Evolutionary conservation across 2,888 invertebrate genomes (phyloP).

Genomic region (Calameuta filiformis): DNA sequence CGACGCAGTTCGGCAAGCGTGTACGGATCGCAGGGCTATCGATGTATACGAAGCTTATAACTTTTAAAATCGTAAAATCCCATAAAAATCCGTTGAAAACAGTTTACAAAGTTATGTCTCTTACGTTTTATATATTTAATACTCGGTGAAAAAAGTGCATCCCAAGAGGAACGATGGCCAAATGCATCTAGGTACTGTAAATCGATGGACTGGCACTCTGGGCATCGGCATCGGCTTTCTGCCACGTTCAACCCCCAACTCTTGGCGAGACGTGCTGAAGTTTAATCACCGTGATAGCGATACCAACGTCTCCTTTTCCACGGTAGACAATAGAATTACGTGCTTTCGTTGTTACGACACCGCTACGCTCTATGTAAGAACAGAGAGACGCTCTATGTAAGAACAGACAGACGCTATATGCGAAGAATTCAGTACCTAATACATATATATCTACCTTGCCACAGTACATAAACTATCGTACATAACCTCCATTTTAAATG

Average conservation of each 20-base stretch:
- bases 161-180: not conserved
- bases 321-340: not conserved
- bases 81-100: not conserved
- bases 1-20: not conserved
- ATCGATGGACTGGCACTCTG: not conserved
- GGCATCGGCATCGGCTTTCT: not conserved
- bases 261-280: not conserved
- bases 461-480: not conserved
- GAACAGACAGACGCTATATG: not conserved
- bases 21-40: not conserved
- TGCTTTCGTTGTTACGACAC: not conserved
- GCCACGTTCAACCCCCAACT: not conserved
- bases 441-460: not conserved
- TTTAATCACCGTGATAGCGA: not conserved
- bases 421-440: not conserved
- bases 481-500: not conserved
- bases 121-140: not conserved
- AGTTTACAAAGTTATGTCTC: not conserved
- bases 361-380: not conserved
- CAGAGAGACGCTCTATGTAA: not conserved
- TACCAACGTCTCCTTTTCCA: not conserved
- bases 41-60: not conserved
- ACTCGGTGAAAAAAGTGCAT: not conserved
- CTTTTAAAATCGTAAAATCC: not conserved
- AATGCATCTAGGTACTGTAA: not conserved